phyloP scores from a whole-genome alignment of 2,888 invertebrate genomes.

The Erannis defoliaria region DNA sequence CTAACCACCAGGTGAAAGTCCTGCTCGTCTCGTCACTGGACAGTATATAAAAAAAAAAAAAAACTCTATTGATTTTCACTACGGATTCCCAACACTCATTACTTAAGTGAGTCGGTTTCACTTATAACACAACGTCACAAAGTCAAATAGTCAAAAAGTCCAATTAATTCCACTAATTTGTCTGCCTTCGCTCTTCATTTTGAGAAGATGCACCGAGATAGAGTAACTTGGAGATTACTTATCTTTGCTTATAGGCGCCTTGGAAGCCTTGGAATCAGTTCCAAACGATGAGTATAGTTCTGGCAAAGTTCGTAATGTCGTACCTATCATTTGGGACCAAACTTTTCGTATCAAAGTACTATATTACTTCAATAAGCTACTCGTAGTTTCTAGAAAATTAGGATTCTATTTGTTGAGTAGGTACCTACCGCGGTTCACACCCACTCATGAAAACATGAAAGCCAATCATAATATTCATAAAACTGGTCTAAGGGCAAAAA shows the following conservation, averaged over 20 bases:
- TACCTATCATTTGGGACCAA: conserved; percentile 24
- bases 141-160: no score
- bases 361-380: conserved; percentile 8
- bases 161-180: neutral
- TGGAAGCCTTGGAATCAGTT: conserved; percentile 12
- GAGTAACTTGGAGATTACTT: conserved; percentile 14
- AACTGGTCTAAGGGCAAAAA: conserved; percentile 27
- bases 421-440: conserved; percentile 10
- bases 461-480: conserved; percentile 24
- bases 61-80: no score
- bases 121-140: no score
- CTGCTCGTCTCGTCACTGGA: no score
- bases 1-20: no score
- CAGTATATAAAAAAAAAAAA: no score
- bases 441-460: conserved; percentile 8
- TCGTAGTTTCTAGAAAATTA: conserved; percentile 13
- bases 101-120: no score
- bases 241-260: conserved; percentile 10
- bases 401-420: conserved; percentile 3
- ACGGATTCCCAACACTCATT: no score
- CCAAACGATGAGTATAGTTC: conserved; percentile 17
- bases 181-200: conserved; percentile 1
- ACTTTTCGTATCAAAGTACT: conserved; percentile 25
- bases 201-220: conserved; percentile 2
- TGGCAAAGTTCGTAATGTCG: conserved; percentile 7